Evolutionary conservation across 2,797 vertebrate species (phyloP).

Genomic region (Mionectes olivaceus): DNA sequence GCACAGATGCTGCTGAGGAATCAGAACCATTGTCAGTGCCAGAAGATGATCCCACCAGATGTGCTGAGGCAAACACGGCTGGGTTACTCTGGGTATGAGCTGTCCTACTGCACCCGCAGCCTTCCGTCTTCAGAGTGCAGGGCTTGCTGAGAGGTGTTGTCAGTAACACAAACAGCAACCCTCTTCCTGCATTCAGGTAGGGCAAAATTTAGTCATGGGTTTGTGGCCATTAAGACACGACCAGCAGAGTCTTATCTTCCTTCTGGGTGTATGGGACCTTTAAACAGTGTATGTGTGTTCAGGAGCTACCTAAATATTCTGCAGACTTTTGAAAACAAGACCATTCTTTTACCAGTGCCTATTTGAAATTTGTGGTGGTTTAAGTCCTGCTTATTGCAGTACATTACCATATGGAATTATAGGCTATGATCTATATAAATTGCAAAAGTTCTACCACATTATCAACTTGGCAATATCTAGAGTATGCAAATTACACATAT

Average conservation of each 20-base stretch:
- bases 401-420: background rate
- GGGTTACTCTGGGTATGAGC: background rate
- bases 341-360: fast-evolving
- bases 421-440: background rate
- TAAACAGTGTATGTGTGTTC: background rate
- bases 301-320: background rate
- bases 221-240: background rate
- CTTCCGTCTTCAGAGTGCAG: background rate
- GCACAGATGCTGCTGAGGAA: background rate
- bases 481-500: background rate
- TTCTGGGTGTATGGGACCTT: background rate
- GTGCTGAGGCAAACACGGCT: background rate
- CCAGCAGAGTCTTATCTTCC: background rate
- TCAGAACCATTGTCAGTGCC: background rate
- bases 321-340: background rate
- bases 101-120: background rate
- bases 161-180: background rate
- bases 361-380: background rate
- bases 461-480: background rate
- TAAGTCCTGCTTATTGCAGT: background rate
- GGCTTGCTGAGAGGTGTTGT: background rate
- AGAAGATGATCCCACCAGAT: background rate
- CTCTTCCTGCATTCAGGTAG: fast-evolving
- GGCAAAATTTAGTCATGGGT: background rate
- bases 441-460: background rate